Evolutionary conservation across 2,888 invertebrate species (phyloP), one percentile per base, ranked within the genome.

Genomic region (Scaptomyza caliginosa): DNA sequence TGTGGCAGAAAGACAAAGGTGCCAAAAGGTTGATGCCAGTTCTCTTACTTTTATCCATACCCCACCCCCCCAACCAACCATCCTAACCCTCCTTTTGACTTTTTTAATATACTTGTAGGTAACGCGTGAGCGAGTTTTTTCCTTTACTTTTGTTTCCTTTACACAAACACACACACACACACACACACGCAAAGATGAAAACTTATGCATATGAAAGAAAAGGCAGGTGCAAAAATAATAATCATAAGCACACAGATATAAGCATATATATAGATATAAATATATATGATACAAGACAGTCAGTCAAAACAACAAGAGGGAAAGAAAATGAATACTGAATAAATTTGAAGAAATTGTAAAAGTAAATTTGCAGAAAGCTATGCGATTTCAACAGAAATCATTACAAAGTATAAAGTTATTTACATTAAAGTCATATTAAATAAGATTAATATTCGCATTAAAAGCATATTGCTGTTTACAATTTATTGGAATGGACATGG

Each of bases 51-150:
- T n/a, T n/a, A n/a, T n/a, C 1, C 19, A 6, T 23, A 2, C 23
- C 52, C 40, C 17, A 11, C 4, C 17, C 16, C 26, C 6, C 26
- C 40, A 5, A 17, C 11, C 13, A 8, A 23, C 7, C n/a, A 5
- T 11, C 10, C 8, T n/a, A n/a, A n/a, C n/a, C 34, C 8, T 39
- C 32, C 24, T 2, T 13, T 4, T 21, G 30, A 55, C 58, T 74
- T 84, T 84, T 86, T 81, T 82, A 81, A 86, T 79, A 88, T 71
- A 68, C 78, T 78, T 75, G 72, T 77, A 74, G 63, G 49, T 52
- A 56, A 69, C 67, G 67, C 62, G 59, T 66, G 65, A 69, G 57
- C 65, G 62, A 58, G 65, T 34, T 70, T 51, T 50, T 54, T 39
- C 67, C 66, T 68, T 74, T 69, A 77, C 65, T 68, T 78, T 68